Conservation (phyloP, 2,888 invertebrate genomes). For the Dasysyrphus tricinctus region DNA sequence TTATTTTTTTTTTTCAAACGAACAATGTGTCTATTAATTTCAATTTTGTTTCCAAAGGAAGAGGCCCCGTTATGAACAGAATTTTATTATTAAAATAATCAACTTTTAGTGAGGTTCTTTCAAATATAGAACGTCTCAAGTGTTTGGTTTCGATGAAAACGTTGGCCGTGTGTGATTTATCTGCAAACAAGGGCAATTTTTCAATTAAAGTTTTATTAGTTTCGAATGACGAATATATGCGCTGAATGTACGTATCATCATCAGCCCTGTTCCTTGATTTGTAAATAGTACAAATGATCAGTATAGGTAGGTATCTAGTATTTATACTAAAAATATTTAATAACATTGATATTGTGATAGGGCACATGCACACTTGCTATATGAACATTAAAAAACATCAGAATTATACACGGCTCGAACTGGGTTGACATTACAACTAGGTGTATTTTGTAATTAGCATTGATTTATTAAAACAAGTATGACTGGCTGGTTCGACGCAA, state of each 20-base stretch:
- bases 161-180: neutral
- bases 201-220: slow-evolving; percentile 36
- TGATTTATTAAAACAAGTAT: neutral
- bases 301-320: neutral
- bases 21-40: no score
- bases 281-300: neutral
- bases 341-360: no score
- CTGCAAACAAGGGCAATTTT: slow-evolving; percentile 24
- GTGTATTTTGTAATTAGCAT: neutral
- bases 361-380: neutral
- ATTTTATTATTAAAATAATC: no score
- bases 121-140: neutral
- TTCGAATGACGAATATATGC: slow-evolving; percentile 11
- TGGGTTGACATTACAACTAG: neutral
- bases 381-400: neutral
- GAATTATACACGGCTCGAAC: neutral
- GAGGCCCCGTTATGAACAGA: no score
- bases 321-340: no score
- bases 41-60: no score
- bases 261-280: neutral
- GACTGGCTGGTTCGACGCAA: neutral
- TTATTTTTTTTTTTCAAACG: no score
- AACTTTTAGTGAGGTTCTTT: no score
- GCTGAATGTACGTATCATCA: neutral
- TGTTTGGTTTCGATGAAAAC: neutral